Base-by-base conservation (phyloP, 2,888 invertebrate species). In the Leptarthrus brevirostris region DNA sequence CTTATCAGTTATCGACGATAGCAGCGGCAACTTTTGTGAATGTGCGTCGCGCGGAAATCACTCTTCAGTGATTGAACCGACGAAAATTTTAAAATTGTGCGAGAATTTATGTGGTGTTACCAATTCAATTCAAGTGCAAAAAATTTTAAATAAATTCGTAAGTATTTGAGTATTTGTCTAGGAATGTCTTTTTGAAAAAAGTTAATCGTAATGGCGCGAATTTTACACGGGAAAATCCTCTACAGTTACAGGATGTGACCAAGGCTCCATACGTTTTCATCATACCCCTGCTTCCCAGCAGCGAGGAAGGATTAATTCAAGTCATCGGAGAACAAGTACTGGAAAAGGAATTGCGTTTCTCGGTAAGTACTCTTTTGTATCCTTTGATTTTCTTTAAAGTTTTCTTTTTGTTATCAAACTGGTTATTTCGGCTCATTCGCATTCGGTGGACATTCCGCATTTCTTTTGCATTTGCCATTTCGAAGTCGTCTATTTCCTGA, bases 71-170 rank as follows among this genome's bases (percentile, higher is more conserved):
- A 74, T 74, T 30, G 72, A 72, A 12, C 56, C 74, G n/a, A 8
- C 24, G 10, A 74, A 54, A 18, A 72, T 74, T 58, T 72, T 74
- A 20, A 64, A 72, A 40, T 61, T 74, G 54, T 74, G 72, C 47
- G 72, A 72, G 40, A 72, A 40, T 26, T 34, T 74, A 16, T 74
- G 71, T 4, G 56, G 64, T 53, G 74, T 74, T n/a, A 52, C 74
- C 16, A 72, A 53, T 53, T 74, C 74, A 4, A 72, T 64, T 20
- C 36, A 74, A 72, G 72, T 74, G 34, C 74, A 74, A 52, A 70
- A 34, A 3, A 49, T 53, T 14, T 61, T 74, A 10, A 74, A 74
- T 64, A 64, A 74, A 24, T 74, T 72, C 24, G 74, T 74, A 54
- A 74, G 74, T 74, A 74, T 58, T 14, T 40, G 3, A n/a, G 49